Evolutionary conservation across 1,140 invertebrate species (phyloP), one percentile per base, ranked within the genome.

Genomic region (Schlechtendalia chinensis): DNA sequence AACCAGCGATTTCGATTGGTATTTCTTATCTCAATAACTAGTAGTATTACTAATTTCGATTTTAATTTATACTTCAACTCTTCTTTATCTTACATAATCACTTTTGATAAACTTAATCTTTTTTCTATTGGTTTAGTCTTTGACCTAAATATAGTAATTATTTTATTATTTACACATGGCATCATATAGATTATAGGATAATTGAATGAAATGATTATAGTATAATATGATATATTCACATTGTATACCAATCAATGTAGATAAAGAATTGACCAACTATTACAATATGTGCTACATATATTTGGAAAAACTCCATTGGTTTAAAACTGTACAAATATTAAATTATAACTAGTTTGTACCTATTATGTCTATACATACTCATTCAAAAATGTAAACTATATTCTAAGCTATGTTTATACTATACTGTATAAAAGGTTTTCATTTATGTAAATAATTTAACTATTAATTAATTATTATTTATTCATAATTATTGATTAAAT

Each of bases 101-200:
- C 69, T 53, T 71, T 27, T 29, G 69, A 54, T 72, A 72, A 72
- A 54, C 1, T n/a, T 32, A 72, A 72, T 72, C 67, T 71, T 29
- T n/a, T 29, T 72, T 54, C 69, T n/a, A 72, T 72, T 72, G 19
- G 69, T 54, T 72, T 72, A 29, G 19, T 72, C 69, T 54, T 53
- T 72, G 69, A 72, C 47, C 47, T n/a, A 50, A 69, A 22, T 17
- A 2, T 69, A 17, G 17, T 69, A 69, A 50, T 69, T 69, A 47
- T 69, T 69, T 47, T 69, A 69, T 47, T 69, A 24, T n/a, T 45
- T 0, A 16, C 19, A 47, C 8, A 45, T 69, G 67, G 22, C 14
- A 47, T 39, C 65, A 69, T 47, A 16, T 2, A 39, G 32, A 39
- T 39, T 39, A 39, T 8, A 22, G 14, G 10, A 24, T 69, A 47